Evolutionary conservation across 2,888 invertebrate genomes (phyloP).

Genomic region (Epicampocera succincta): DNA sequence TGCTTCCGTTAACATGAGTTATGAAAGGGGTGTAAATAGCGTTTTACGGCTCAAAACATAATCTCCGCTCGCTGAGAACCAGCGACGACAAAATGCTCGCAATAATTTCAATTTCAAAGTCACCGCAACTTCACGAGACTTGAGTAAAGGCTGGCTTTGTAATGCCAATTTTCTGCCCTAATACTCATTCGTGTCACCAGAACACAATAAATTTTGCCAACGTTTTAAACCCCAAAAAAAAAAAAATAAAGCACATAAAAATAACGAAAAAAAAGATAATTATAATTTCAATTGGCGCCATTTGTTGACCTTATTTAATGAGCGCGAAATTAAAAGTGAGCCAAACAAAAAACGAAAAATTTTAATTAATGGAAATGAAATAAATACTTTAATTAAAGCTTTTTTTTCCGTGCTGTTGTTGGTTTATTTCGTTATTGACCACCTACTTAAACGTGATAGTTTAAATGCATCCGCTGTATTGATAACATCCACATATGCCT

Average conservation of each 20-base stretch:
- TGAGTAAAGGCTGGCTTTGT: background rate
- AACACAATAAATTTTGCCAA: slow-evolving; percentile 36
- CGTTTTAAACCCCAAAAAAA: background rate
- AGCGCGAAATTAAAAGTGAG: slow-evolving; percentile 26
- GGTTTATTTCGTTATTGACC: slow-evolving; percentile 6
- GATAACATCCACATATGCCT: slow-evolving; percentile 94
- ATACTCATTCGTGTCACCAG: slow-evolving; percentile 3
- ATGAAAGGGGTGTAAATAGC: too few relatives aligned
- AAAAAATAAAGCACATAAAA: slow-evolving; percentile 24
- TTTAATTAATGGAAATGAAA: slow-evolving; percentile 43
- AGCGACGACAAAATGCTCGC: too few relatives aligned
- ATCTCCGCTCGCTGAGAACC: too few relatives aligned
- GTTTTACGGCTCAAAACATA: too few relatives aligned
- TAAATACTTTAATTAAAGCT: slow-evolving; percentile 22
- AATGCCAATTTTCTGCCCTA: background rate
- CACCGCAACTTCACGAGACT: too few relatives aligned
- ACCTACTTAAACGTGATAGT: slow-evolving; percentile 93
- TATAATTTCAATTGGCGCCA: slow-evolving; percentile 70
- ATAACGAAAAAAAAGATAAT: slow-evolving; percentile 11
- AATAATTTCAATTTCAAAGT: too few relatives aligned
- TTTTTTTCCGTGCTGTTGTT: slow-evolving; percentile 5
- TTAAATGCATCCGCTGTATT: slow-evolving; percentile 96
- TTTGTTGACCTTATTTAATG: slow-evolving; percentile 71
- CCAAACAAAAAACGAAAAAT: slow-evolving; percentile 22
- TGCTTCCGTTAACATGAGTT: too few relatives aligned